Base-by-base conservation (phyloP, 2,888 invertebrate species). In the Dasypogon diadema region DNA sequence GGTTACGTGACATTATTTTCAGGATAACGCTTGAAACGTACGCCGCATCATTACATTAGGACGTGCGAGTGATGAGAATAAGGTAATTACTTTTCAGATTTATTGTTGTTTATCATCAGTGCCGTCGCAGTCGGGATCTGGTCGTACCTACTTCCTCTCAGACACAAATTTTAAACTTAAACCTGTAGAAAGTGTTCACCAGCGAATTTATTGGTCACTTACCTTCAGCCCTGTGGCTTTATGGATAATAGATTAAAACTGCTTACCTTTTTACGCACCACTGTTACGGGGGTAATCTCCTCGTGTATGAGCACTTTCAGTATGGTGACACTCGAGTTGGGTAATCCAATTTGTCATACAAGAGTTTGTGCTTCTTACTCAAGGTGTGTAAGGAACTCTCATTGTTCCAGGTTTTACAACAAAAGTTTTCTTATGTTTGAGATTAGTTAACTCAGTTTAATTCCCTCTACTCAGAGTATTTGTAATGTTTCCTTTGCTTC, bases 161-260 rank as follows among this genome's bases (percentile, higher is more conserved):
- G 51, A 51, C 51, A 16, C 51, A 51, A 51, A 51, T 51, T 51
- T 51, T 8, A 51, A 51, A 51, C 18, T 42, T 51, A 16, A 18
- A 6, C 51, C 14, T 21, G 51, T 16, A 4, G 14, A 16, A 21
- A 18, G 16, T 51, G 51, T 12, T 21, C 18, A 51, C 18, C 18
- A 2, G 51, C 1, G n/a, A 51, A 51, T 51, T 51, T 51, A 51
- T 51, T 51, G 4, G 51, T 3, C 51, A 51, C 21, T 51, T 51
- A 12, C 18, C 51, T 21, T 51, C n/a, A 16, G 21, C 5, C 8
- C n/a, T n/a, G 8, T 21, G 21, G 18, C 6, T 21, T 51, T 51
- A 51, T 21, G 18, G 51, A 21, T 51, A 51, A 51, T 51, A 8
- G 21, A 51, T 16, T 16, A 51, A 51, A 51, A 16, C 1, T 51